Evolutionary conservation across 1,140 invertebrate species (phyloP).

Genomic region (Physella acuta): DNA sequence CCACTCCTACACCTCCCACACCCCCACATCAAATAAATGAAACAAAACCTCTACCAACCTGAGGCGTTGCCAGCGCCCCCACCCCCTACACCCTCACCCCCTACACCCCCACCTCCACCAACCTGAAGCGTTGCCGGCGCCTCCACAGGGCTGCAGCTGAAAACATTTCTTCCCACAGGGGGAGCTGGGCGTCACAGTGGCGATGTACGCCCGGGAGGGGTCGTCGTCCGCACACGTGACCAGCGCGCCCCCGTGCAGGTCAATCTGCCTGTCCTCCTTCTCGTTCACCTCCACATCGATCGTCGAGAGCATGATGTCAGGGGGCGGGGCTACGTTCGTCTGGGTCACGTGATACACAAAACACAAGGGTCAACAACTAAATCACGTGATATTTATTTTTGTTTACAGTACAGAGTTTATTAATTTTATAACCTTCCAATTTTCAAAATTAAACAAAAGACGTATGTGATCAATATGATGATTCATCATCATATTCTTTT

Average conservation of each 20-base stretch:
- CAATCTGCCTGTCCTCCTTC: not conserved
- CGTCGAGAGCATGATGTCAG: not conserved
- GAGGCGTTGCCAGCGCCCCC: too few relatives aligned
- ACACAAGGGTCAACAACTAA: not conserved
- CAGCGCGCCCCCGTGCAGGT: not conserved
- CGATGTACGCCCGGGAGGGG: not conserved
- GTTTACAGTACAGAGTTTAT: not conserved
- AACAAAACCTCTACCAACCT: too few relatives aligned
- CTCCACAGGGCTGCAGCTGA: not conserved
- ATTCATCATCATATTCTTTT: too few relatives aligned
- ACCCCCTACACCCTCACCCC: too few relatives aligned
- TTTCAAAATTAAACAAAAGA: not conserved
- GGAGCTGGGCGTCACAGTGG: not conserved
- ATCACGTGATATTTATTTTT: not conserved
- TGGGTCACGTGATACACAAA: not conserved
- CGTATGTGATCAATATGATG: not conserved
- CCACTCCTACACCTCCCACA: too few relatives aligned
- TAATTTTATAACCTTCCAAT: not conserved
- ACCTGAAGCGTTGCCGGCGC: slow-evolving; percentile 5
- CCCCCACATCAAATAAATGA: too few relatives aligned
- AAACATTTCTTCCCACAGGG: not conserved
- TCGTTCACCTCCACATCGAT: not conserved
- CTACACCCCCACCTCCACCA: too few relatives aligned
- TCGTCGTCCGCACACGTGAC: not conserved
- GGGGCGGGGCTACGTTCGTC: slow-evolving; percentile 4